Base-by-base conservation (phyloP, 1,140 invertebrate genomes). In the Eueides isabella region DNA sequence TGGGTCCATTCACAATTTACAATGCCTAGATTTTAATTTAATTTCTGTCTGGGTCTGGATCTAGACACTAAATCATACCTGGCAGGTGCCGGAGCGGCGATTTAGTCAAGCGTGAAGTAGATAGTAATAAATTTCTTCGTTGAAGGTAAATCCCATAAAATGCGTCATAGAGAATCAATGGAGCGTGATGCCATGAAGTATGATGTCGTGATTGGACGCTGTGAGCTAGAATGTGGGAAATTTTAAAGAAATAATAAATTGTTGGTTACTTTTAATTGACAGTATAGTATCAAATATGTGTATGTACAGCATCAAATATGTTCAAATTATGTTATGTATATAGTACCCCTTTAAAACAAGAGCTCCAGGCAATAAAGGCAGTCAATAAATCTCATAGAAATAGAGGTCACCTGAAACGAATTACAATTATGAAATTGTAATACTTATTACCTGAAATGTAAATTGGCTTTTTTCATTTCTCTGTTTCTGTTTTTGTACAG, bases 1-100 rank as follows among this genome's bases (percentile, higher is more conserved):
- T 68, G 67, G 31, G 11, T 55, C 68, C 74, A 48, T 77, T 75
- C 72, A 44, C 72, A 79, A 74, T 81, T 79, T 77, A 73, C 74
- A 74, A 80, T 67, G 63, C 66, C 72, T 76, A 79, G 75, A 75
- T 77, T 83, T 81, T 83, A 83, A 83, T 83, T 87, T 82, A 86
- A 79, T 55, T 55, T 26, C 48, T 80, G 80, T 77, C 80, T 72
- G 75, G 82, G 81, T 80, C 80, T 72, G 74, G 82, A 80, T 80
- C 80, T 86, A 82, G 83, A 71, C 44, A 41, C 76, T 89, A 87
- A 89, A 87, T 89, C 87, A 89, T 85, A 86, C 81, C 85, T 87
- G 81, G 77, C 74, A 85, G 81, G 82, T 87, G 80, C 77, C 80
- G 80, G 80, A 68, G 77, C 78, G 70, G 77, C 63, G 74, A 67